Percentiles rank a stretch among this genome's conserved stretches.
Conservation (phyloP, 1,140 invertebrate genomes). For the Panulirus ornatus region DNA sequence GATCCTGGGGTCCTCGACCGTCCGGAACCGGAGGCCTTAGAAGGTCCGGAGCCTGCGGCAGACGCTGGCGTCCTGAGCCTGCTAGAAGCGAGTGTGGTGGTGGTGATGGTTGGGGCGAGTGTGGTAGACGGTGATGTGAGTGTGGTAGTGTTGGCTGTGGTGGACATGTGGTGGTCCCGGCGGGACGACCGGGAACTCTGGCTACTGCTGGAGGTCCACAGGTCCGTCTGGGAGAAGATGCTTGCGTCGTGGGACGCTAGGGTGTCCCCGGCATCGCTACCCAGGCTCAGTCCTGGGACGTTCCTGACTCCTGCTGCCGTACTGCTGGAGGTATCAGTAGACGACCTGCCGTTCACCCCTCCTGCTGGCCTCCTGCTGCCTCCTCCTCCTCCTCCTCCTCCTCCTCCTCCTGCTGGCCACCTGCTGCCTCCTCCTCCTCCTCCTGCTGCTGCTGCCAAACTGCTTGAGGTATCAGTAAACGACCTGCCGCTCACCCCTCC, state of each 20-base stretch:
- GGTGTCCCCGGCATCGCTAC: background rate
- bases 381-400: background rate
- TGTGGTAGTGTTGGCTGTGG: background rate
- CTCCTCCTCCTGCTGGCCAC: too few species aligned
- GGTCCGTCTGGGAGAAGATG: background rate
- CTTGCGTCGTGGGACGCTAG: background rate
- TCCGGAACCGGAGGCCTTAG: conserved; percentile 2
- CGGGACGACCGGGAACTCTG: background rate
- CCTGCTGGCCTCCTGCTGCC: background rate
- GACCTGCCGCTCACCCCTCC: background rate
- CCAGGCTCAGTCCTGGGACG: background rate
- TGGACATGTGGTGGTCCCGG: background rate
- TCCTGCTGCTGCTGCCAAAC: too few species aligned
- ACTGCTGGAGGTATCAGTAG: background rate
- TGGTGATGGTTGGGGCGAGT: background rate
- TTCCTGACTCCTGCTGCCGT: too few species aligned
- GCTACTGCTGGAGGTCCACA: background rate
- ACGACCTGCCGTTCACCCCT: background rate
- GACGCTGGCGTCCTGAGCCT: background rate
- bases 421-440: background rate
- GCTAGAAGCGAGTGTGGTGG: too few species aligned
- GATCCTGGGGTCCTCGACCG: conserved; percentile 37
- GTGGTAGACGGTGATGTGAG: background rate
- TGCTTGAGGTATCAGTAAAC: background rate
- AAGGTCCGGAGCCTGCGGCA: conserved; percentile 9